Conservation (phyloP, 1,140 invertebrate genomes). For the Drepana arcuata region DNA sequence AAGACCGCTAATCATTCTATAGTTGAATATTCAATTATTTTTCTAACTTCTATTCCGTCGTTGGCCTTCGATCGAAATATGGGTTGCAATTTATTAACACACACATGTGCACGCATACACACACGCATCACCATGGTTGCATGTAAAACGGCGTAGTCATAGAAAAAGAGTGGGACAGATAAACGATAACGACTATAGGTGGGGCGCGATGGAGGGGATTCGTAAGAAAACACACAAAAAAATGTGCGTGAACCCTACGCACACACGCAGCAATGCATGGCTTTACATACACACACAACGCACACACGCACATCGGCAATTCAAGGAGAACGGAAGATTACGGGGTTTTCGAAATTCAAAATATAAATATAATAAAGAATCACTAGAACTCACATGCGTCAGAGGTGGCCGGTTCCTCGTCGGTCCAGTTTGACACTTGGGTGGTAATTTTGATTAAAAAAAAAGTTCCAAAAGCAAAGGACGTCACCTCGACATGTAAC, state of each 20-base stretch:
- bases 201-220: conserved; percentile 46
- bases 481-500: conserved; percentile 46
- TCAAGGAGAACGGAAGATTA: conserved; percentile 49
- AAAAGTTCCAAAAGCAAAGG: conserved; percentile 42
- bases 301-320: conserved; percentile 21
- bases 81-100: conserved; percentile 67
- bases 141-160: conserved; percentile 38
- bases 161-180: conserved; percentile 68
- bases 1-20: no score
- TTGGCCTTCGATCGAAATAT: conserved; percentile 67
- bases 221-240: conserved; percentile 60
- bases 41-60: conserved; percentile 39
- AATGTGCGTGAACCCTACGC: conserved; percentile 60
- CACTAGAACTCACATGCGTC: conserved; percentile 60
- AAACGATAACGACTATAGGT: conserved; percentile 51
- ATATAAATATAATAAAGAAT: conserved; percentile 8
- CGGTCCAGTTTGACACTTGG: conserved; percentile 69
- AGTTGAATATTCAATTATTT: no score
- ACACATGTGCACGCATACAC: conserved; percentile 43
- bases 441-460: conserved; percentile 62
- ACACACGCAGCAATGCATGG: conserved; percentile 25
- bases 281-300: conserved; percentile 24
- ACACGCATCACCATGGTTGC: conserved; percentile 14
- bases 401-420: conserved; percentile 62
- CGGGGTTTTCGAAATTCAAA: conserved; percentile 26